Evolutionary conservation across 2,113 vertebrate species (phyloP).

Genomic region (Cololabis saira): DNA sequence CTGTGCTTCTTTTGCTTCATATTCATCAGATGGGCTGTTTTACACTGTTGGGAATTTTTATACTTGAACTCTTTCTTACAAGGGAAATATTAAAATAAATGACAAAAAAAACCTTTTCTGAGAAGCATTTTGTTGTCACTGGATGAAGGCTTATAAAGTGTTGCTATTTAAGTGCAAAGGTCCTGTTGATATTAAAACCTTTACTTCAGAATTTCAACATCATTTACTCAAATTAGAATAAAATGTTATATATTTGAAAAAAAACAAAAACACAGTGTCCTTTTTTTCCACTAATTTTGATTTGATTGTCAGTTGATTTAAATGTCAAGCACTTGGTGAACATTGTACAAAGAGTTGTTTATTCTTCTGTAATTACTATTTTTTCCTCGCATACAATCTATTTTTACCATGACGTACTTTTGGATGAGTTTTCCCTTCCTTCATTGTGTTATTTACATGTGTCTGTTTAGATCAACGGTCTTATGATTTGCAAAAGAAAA

Average conservation of each 20-base stretch:
- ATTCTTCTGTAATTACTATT: too few species aligned
- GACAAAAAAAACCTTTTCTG: slow-evolving; percentile 85
- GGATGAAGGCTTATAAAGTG: slow-evolving; percentile 92
- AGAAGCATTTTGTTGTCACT: slow-evolving; percentile 94
- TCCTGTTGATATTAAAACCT: slow-evolving; percentile 90
- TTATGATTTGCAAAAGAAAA: too few species aligned
- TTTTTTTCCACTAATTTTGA: slow-evolving; percentile 28
- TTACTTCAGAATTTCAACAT: slow-evolving; percentile 93
- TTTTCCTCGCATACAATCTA: too few species aligned
- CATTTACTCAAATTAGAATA: slow-evolving; percentile 95
- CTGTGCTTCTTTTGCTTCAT: slow-evolving; percentile 94
- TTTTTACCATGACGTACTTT: too few species aligned
- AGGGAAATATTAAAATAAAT: slow-evolving; percentile 92
- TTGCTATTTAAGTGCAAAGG: slow-evolving; percentile 92
- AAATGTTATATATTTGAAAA: slow-evolving; percentile 83
- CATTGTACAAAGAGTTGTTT: too few species aligned
- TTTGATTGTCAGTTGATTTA: too few species aligned
- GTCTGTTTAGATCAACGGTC: too few species aligned
- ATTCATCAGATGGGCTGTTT: slow-evolving; percentile 95
- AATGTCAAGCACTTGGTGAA: too few species aligned
- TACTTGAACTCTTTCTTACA: slow-evolving; percentile 99
- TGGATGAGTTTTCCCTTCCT: too few species aligned
- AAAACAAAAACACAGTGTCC: slow-evolving; percentile 11
- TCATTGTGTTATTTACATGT: too few species aligned
- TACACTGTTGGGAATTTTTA: slow-evolving; percentile 99